Base-by-base conservation (phyloP, 2,888 invertebrate species). In the Tetranychus piercei region DNA sequence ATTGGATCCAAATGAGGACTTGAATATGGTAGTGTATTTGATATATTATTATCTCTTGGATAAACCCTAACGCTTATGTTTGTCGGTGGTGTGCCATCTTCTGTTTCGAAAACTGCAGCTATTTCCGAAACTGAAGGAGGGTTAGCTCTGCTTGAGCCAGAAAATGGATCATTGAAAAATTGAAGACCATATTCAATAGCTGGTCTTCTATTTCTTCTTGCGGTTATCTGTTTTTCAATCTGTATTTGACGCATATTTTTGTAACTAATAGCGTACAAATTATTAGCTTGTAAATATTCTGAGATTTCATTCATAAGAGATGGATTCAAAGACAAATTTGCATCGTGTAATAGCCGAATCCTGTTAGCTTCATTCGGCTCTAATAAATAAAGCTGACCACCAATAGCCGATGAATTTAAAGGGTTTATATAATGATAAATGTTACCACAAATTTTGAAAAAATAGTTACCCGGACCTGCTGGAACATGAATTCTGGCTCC, bases 1-100 rank as follows among this genome's bases (percentile, higher is more conserved):
- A 79, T 79, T 18, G 79, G 77, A 74, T 80, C 79, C 34, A 69
- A 75, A 71, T 77, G 76, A 44, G 77, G 77, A 73, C 77, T 78
- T n/a, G 76, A 23, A n/a, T 75, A 72, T 1, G 55, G 64, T 4
- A 78, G 76, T 18, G 34, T 55, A 45, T 76, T 23, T 4, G 70
- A 9, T n/a, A n/a, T n/a, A n/a, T 18, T n/a, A 55, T 75, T 11
- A 6, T 2, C 7, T 20, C 2, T 20, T 1, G 67, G 67, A 67
- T 67, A n/a, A 7, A 67, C n/a, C 2, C 79, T n/a, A 55, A 78
- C 75, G 67, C 79, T 78, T 44, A 78, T 64, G 20, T 79, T 6
- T 1, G 3, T 75, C 44, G 78, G 79, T 4, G 78, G 79, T 7
- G 44, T 74, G 7, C 78, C 78, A 74, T 78, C 76, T 20, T 67